Conservation (phyloP, 2,113 vertebrate species). For the Ictalurus furcatus region DNA sequence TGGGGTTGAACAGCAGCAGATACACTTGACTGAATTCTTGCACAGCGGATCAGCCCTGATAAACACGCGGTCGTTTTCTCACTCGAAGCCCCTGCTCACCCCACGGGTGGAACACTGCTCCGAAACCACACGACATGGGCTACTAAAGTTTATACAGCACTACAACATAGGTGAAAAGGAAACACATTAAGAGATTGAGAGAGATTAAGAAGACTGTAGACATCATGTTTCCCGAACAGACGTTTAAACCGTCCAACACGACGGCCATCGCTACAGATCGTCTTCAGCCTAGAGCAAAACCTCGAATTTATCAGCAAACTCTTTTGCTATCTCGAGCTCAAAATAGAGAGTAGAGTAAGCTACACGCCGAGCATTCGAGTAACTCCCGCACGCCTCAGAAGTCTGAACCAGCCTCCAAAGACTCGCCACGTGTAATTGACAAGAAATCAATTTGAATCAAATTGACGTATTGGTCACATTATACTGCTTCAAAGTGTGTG, state of each 20-base stretch:
- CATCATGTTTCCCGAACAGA: background rate
- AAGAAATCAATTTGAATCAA: background rate
- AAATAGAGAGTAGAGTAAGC: background rate
- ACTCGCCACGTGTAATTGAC: background rate
- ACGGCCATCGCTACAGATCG: background rate
- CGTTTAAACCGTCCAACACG: too few relatives aligned
- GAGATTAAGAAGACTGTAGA: background rate
- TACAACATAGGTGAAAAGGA: background rate
- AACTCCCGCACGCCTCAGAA: background rate
- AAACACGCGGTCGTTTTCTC: background rate
- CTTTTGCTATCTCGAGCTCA: background rate
- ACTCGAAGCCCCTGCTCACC: background rate
- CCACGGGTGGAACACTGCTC: background rate
- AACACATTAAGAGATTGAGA: background rate
- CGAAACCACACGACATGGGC: too few relatives aligned
- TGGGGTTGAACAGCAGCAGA: background rate
- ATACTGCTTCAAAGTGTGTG: background rate
- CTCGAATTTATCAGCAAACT: background rate
- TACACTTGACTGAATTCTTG: background rate
- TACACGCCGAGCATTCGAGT: too few relatives aligned
- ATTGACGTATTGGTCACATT: background rate
- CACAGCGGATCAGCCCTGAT: background rate
- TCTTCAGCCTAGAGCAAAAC: background rate
- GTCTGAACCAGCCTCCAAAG: background rate
- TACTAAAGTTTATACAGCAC: too few relatives aligned